phyloP scores from a whole-genome alignment of 2,797 vertebrate species.

The Falco peregrinus region DNA sequence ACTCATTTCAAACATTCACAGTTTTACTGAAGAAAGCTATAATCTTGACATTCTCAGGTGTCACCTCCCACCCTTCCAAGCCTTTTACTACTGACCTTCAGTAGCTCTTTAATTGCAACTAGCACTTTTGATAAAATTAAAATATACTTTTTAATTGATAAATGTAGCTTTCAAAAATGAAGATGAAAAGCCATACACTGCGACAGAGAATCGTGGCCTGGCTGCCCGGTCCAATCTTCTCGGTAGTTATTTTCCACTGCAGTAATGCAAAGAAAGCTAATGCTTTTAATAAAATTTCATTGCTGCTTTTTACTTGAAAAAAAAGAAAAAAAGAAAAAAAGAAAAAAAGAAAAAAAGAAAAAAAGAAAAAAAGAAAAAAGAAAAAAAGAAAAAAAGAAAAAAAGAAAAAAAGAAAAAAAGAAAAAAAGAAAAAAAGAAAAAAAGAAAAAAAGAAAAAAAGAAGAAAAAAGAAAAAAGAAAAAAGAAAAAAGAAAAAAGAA shows the following conservation, averaged over 20 bases:
- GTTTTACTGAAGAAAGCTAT: not conserved
- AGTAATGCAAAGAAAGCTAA: not conserved
- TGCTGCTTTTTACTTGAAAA: not conserved
- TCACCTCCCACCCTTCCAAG: not conserved
- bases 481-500: too few relatives aligned
- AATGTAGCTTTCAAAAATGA: not conserved
- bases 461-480: too few relatives aligned
- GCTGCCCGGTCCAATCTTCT: not conserved
- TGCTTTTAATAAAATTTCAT: not conserved
- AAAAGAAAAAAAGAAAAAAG: too few relatives aligned
- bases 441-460: too few relatives aligned
- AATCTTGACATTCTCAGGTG: not conserved
- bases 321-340: not conserved
- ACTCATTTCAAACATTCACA: not conserved
- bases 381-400: too few relatives aligned
- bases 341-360: too few relatives aligned
- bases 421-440: too few relatives aligned
- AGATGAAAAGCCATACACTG: constrained; percentile 24
- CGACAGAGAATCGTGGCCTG: not conserved
- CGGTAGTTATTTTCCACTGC: not conserved
- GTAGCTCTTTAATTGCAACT: constrained; percentile 4
- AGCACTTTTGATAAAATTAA: constrained; percentile 38
- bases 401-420: too few relatives aligned
- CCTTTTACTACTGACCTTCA: constrained; percentile 28
- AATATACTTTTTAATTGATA: constrained; percentile 34